Conservation (phyloP, 2,888 invertebrate species). For the Standfussiana lucernea region DNA sequence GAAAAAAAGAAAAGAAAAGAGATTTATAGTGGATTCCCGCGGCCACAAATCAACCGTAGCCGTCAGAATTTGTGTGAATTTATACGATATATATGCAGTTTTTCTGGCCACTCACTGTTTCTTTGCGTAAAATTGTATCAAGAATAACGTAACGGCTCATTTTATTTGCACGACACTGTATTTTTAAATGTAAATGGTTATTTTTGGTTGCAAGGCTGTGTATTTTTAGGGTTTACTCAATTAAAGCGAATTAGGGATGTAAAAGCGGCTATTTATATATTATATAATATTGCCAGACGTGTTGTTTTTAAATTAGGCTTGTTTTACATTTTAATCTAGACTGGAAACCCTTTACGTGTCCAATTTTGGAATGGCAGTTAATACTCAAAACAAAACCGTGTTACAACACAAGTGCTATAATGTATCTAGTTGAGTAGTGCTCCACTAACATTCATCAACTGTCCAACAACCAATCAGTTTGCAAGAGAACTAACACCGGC, state of each 20-base stretch:
- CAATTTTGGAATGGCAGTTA: not conserved
- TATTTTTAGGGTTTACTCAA: conserved; percentile 39
- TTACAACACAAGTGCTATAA: not conserved
- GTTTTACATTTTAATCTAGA: not conserved
- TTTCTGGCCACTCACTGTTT: conserved; percentile 73
- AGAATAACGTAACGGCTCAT: conserved; percentile 53
- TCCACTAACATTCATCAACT: conserved; percentile 22
- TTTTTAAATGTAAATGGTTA: conserved; percentile 42
- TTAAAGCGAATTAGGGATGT: conserved; percentile 5
- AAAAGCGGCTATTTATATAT: not conserved
- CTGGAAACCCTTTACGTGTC: not conserved
- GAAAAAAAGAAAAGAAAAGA: conserved; percentile 71
- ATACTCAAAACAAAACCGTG: not conserved
- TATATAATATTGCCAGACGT: not conserved
- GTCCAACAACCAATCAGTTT: conserved; percentile 38
- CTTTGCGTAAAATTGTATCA: conserved; percentile 72
- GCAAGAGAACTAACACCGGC: conserved; percentile 34
- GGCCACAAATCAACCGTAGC: conserved; percentile 85
- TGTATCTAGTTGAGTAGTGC: not conserved
- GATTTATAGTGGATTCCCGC: conserved; percentile 84
- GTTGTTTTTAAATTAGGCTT: conserved; percentile 17
- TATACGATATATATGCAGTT: conserved; percentile 72
- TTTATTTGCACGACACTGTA: conserved; percentile 65
- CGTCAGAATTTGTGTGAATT: conserved; percentile 84
- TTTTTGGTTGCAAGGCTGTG: conserved; percentile 39